Base-by-base conservation (phyloP, 2,888 invertebrate species). In the Salticus scenicus region DNA sequence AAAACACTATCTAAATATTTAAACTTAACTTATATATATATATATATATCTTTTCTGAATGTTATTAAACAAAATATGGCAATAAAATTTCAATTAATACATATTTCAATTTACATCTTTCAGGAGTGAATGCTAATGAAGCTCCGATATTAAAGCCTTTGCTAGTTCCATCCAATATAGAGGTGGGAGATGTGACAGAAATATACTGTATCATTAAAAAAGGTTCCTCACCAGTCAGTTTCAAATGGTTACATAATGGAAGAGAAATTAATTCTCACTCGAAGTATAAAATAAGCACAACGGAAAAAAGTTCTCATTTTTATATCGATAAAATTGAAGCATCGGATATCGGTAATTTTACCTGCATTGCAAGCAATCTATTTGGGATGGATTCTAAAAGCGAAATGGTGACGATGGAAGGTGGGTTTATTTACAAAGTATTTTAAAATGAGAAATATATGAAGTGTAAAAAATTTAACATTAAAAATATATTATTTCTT, bases 341-440 rank as follows among this genome's bases (percentile, higher is more conserved):
- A 0, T 20, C 20, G 27, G 71, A 87, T 51, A 80, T 83, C 28
- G 87, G 87, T 5, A 87, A 87, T 71, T 87, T 70, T 14, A 83
- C 87, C 5, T 87, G 87, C 51, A 31, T 57, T 0, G 83, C 73
- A 28, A 74, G 17, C 27, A 84, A 84, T 33, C 14, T 42, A 7
- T 79, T 30, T 42, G 87, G 87, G 5, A 33, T 51, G 7, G 87
- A 87, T 27, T 42, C 42, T 24, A 63, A 66, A 31, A 70, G 74
- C 0, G 83, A 67, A 64, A 42, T 12, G 33, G 70, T 87, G 17
- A 0, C 74, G 24, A 79, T 87, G 47, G 83, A 87, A 75, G 87
- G 87, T 87, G 75, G 42, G 27, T 0, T 47, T n/a, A n/a, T n/a
- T n/a, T n/a, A n/a, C n/a, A n/a, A n/a, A n/a, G n/a, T n/a, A n/a